These are phyloP conservation scores for Diadromus collaris DNA, from an alignment of 2,888 invertebrate genomes.

Conservation along the genomic window DNA sequence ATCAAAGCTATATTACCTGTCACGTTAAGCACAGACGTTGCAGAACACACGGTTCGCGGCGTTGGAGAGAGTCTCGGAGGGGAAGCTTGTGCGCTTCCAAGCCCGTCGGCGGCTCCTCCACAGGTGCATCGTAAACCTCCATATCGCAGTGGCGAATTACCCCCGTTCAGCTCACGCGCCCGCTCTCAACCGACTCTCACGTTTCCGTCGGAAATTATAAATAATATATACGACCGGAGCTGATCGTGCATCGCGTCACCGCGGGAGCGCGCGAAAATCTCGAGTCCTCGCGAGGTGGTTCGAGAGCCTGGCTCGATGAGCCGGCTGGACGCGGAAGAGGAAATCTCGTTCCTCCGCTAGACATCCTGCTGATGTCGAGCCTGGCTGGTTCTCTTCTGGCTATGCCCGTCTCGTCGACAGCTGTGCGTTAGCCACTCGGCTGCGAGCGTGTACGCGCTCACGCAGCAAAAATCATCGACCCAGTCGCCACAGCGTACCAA, in stretches of 20 bases:
- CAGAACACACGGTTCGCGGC: not conserved
- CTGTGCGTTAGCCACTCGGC: constrained; percentile 45
- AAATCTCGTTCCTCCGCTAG: constrained; percentile 48
- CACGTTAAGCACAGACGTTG: constrained; percentile 17
- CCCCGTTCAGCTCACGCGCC: constrained; percentile 30
- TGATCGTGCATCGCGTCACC: constrained; percentile 41
- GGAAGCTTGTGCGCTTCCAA: not conserved
- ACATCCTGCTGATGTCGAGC: constrained; percentile 49
- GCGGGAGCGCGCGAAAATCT: constrained; percentile 29
- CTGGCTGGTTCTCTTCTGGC: constrained; percentile 10
- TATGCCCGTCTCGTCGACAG: constrained; percentile 52
- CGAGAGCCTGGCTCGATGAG: constrained; percentile 18
- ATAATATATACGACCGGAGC: constrained; percentile 39
- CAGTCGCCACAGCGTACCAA: constrained; percentile 50
- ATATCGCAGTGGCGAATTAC: constrained; percentile 34
- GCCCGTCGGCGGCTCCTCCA: constrained; percentile 33
- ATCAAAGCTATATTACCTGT: constrained; percentile 50
- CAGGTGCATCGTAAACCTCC: constrained; percentile 56
- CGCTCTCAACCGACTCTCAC: constrained; percentile 31
- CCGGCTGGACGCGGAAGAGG: constrained; percentile 57
- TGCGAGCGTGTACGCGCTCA: constrained; percentile 24
- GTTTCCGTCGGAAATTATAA: constrained; percentile 61
- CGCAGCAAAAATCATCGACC: constrained; percentile 58
- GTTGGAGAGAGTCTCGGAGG: constrained; percentile 2
- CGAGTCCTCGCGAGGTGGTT: constrained; percentile 29